Evolutionary conservation across 1,140 invertebrate genomes (phyloP), one percentile per base, ranked within the genome.

Genomic region (Spodoptera frugiperda): DNA sequence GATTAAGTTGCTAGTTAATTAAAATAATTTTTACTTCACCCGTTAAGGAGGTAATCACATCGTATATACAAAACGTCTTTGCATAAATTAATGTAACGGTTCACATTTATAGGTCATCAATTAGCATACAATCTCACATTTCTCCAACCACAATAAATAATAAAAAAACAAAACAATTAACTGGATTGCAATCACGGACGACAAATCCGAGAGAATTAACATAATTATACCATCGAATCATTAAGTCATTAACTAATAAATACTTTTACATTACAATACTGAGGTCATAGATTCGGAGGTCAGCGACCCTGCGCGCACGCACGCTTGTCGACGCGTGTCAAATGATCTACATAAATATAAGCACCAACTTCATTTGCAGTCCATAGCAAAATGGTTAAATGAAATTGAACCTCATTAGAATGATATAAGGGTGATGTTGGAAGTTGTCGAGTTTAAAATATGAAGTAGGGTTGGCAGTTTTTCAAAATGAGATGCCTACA

Each of bases 401-500:
- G 5, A 73, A 61, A 73, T 48, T 73, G 39, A 73, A 30, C 71
- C 21, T 59, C 49, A 33, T 12, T 0, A n/a, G 0, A 11, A 30
- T 6, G 0, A 46, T 0, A 73, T 48, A 73, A 57, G 54, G 21
- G 39, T 17, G 61, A 12, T 10, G 48, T 15, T 46, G 44, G 1
- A 55, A 25, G 17, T 55, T 48, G 10, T 1, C 5, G 5, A 33
- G 21, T 14, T 6, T 11, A n/a, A 68, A 53, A 17, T 51, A 48
- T 25, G 25, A 5, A 30, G 15, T 68, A 65, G 61, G 61, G 65
- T 15, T 49, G 65, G 65, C 48, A 51, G 30, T 68, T 68, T 68
- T 61, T 73, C 55, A 73, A 73, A 73, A 73, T 73, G 72, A 77
- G 79, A 80, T 80, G 71, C 53, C 57, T 21, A 74, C 65, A 78